A percentile compares a stretch with the other conserved stretches of the same genome.
Evolutionary conservation across 1,140 invertebrate species (phyloP).

Genomic region (Drosophila bocqueti): DNA sequence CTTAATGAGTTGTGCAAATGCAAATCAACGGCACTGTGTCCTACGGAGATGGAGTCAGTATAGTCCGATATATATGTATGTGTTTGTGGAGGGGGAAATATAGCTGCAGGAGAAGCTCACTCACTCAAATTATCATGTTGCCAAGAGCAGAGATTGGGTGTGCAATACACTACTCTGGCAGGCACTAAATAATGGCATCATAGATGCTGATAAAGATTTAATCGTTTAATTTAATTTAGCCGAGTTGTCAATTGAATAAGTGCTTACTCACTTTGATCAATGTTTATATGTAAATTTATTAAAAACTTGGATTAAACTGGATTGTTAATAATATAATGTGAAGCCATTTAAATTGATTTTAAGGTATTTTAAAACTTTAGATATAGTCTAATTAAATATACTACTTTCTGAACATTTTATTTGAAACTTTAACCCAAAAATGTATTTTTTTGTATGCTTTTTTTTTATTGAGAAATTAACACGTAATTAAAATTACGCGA

Average conservation of each 20-base stretch:
- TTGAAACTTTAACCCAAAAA: too few relatives aligned
- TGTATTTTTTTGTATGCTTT: too few relatives aligned
- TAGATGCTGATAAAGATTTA: conserved; percentile 5
- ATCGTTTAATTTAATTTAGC: conserved; percentile 7
- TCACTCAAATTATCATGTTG: conserved; percentile 30
- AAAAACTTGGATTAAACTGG: neutral
- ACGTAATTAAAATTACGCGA: too few relatives aligned
- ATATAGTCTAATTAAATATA: neutral
- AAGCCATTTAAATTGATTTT: neutral
- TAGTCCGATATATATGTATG: neutral
- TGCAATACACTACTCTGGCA: conserved; percentile 4
- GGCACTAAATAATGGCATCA: conserved; percentile 16
- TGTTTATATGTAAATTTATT: neutral
- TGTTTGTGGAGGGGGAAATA: neutral
- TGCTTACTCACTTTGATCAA: neutral
- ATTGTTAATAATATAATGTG: too few relatives aligned
- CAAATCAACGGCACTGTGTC: conserved; percentile 49
- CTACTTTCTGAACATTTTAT: too few relatives aligned
- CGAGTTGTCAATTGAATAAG: neutral
- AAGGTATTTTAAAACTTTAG: neutral
- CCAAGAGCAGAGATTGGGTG: neutral
- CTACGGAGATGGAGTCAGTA: conserved; percentile 35
- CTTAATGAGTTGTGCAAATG: conserved; percentile 53
- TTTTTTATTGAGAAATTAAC: too few relatives aligned
- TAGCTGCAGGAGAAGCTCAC: conserved; percentile 16